Base-by-base conservation (phyloP, 2,888 invertebrate species). In the Ommatoiulus sabulosus region DNA sequence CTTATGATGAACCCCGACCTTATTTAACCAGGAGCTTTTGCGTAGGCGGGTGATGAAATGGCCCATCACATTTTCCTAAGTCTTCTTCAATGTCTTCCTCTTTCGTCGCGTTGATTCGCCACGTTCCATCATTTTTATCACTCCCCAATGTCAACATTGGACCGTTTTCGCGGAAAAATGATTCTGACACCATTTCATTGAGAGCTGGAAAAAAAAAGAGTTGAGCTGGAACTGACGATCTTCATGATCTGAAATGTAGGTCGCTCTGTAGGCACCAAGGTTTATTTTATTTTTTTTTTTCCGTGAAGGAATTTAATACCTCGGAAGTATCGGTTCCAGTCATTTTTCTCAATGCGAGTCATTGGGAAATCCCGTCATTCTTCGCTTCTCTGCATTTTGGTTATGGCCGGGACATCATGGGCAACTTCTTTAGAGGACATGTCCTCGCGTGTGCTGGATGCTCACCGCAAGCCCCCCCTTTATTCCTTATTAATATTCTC, bases 121-220 rank as follows among this genome's bases (percentile, higher is more conserved):
- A n/a, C 24, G 72, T 72, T 72, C 72, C 72, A 72, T 72, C 72
- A 72, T 10, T 72, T 72, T 72, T 72, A 72, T 72, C 72, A 72
- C 72, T 8, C 72, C 72, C 24, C 72, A 8, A 72, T 4, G 72
- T 24, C 72, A 72, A 24, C 72, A 72, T 24, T 20, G 7, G 72
- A n/a, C 24, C 24, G 24, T 72, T 72, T 24, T 72, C 72, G 72
- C 24, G 6, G 72, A 72, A 72, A 72, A 72, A 72, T 24, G 72
- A 72, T 7, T 72, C 72, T 72, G 72, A 72, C 72, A 72, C 72
- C 72, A 17, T 72, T 72, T 24, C n/a, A 57, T 57, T 35, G 35
- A 35, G 35, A 35, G 48, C 3, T 48, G 72, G 72, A 48, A 3
- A 72, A 72, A 72, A n/a, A 20, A 72, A 72, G 24, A 8, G 3